phyloP scores from a whole-genome alignment of 2,113 vertebrate genomes.

The Pelecanus crispus region DNA sequence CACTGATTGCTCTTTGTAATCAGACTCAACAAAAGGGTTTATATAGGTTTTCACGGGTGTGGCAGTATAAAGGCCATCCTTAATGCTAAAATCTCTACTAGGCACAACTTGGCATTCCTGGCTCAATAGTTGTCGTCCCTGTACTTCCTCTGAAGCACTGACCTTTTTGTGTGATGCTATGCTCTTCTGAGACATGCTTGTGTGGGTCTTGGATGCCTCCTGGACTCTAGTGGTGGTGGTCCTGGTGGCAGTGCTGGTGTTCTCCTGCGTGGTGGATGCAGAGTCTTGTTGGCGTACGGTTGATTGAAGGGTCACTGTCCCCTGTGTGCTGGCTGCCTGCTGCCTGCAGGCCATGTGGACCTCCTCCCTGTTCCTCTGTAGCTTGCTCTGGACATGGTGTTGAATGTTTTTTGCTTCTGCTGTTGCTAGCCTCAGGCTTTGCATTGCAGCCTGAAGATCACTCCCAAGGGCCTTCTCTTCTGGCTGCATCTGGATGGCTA shows the following conservation, averaged over 20 bases:
- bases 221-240: conserved; percentile 42
- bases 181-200: conserved; percentile 62
- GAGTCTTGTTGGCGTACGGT: background rate
- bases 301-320: background rate
- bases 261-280: background rate
- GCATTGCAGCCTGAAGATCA: conserved; percentile 77
- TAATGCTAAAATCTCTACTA: conserved; percentile 71
- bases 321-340: background rate
- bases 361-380: conserved; percentile 42
- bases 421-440: conserved; percentile 74
- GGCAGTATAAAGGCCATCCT: conserved; percentile 70
- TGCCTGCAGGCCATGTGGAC: conserved; percentile 11
- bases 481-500: background rate
- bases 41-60: conserved; percentile 64
- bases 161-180: conserved; percentile 83
- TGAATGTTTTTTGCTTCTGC: conserved; percentile 78
- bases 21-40: conserved; percentile 69
- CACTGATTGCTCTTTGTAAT: conserved; percentile 74
- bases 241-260: background rate
- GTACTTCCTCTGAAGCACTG: conserved; percentile 82
- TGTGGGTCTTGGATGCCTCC: conserved; percentile 59
- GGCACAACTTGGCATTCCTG: conserved; percentile 53
- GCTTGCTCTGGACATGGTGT: conserved; percentile 72
- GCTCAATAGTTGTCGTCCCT: conserved; percentile 64
- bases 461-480: conserved; percentile 9